Conservation (phyloP, 2,888 invertebrate species). For the Nephrotoma guestfalica region DNA sequence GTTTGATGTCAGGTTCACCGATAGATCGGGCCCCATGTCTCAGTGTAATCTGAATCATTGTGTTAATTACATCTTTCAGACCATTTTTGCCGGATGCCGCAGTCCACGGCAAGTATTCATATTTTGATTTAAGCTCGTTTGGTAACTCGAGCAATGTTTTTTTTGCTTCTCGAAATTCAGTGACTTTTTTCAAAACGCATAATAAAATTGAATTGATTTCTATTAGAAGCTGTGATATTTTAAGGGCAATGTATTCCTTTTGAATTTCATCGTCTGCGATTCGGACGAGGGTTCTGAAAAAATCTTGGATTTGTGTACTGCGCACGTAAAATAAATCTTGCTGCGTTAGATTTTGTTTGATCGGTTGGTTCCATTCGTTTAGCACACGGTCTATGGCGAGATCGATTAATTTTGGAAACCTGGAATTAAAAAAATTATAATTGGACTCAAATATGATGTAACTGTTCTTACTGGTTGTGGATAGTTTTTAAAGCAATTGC, state of each 20-base stretch:
- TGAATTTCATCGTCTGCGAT: slow-evolving; percentile 44
- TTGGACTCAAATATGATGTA: neutral
- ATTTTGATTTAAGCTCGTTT: slow-evolving; percentile 22
- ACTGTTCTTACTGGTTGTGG: slow-evolving; percentile 28
- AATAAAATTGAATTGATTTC: slow-evolving; percentile 44
- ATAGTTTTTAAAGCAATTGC: slow-evolving; percentile 53
- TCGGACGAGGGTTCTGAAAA: slow-evolving; percentile 46
- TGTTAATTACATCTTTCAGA: slow-evolving; percentile 34
- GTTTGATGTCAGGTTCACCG: slow-evolving; percentile 26
- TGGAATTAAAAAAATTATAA: slow-evolving; percentile 5
- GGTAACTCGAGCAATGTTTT: slow-evolving; percentile 36
- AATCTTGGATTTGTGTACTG: slow-evolving; percentile 48
- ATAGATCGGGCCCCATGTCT: slow-evolving; percentile 29
- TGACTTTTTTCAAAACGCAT: slow-evolving; percentile 48
- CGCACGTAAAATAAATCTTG: slow-evolving; percentile 65
- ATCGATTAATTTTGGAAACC: slow-evolving; percentile 33
- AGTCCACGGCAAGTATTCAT: slow-evolving; percentile 65
- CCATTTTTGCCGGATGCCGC: slow-evolving; percentile 42
- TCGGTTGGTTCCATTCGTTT: slow-evolving; percentile 29
- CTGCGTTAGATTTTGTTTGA: slow-evolving; percentile 40
- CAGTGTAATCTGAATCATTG: slow-evolving; percentile 28
- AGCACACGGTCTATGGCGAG: slow-evolving; percentile 41
- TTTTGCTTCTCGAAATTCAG: slow-evolving; percentile 45
- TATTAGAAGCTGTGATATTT: slow-evolving; percentile 38
- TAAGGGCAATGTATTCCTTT: slow-evolving; percentile 40